Evolutionary conservation across 1,140 invertebrate genomes (phyloP), one percentile per base, ranked within the genome.

Genomic region (Subanguina moxae): DNA sequence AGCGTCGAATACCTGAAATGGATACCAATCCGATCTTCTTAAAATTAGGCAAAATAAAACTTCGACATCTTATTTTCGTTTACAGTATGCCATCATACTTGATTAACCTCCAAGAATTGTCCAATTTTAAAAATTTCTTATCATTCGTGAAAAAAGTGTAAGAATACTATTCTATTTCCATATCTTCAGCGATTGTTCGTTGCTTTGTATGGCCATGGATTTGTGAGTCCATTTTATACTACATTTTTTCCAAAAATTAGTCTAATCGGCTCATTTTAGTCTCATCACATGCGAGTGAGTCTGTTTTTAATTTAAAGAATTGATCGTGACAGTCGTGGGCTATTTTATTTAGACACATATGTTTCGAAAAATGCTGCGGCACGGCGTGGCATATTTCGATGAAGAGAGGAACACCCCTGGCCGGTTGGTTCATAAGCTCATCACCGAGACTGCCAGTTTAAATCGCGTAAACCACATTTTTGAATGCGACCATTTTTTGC

Each of bases 301-400:
- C 11, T 45, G n/a, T n/a, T 13, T 45, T 45, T 45, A n/a, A 45
- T n/a, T n/a, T n/a, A n/a, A n/a, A n/a, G n/a, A n/a, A n/a, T n/a
- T n/a, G n/a, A n/a, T n/a, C n/a, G n/a, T n/a, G n/a, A n/a, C 21
- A 21, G 23, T 1, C 1, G 23, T 48, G 1, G n/a, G 3, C 9
- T 3, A 45, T 3, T 3, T 9, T 48, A 48, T 52, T 21, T 52
- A 52, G 48, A 21, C 48, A 52, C 71, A 82, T 63, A 80, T 80
- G 80, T 80, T 80, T 59, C 43, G 78, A 23, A 66, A 78, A 62
- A 23, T 78, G n/a, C 67, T 80, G 9, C 65, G 78, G 17, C 78
- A 80, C 28, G 80, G 78, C 1, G 76, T 78, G 21, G 80, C 78
- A 13, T 80, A 78, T 65, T 80, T 80, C 59, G 78, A 80, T 43